A percentile compares a stretch with the other conserved stretches of the same genome.
phyloP scores from a whole-genome alignment of 2,113 vertebrate species.

The Eptatretus burgeri region DNA sequence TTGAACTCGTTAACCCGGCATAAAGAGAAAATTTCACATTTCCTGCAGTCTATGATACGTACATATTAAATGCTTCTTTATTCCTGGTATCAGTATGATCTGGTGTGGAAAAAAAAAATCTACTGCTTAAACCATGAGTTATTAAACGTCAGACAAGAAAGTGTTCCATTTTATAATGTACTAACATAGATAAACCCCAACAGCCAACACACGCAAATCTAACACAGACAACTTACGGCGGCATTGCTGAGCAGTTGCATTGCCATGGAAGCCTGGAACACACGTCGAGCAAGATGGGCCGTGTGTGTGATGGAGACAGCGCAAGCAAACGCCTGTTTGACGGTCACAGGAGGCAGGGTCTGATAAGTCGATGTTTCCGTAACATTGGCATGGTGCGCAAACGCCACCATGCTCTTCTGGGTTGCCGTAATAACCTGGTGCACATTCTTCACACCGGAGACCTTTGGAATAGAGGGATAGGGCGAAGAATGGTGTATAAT shows the following conservation, averaged over 20 bases:
- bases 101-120: too few species aligned
- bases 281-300: slow-evolving; percentile 40
- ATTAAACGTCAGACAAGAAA: too few species aligned
- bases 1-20: too few species aligned
- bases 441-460: slow-evolving; percentile 50
- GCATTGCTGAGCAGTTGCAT: slow-evolving; percentile 45
- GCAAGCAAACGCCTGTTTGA: slow-evolving; percentile 38
- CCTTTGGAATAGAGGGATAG: slow-evolving; percentile 18
- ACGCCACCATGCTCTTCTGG: slow-evolving; percentile 32
- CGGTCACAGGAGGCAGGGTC: slow-evolving; percentile 39
- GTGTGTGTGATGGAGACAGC: slow-evolving; percentile 57
- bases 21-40: too few species aligned
- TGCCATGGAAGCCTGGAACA: slow-evolving; percentile 40
- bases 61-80: too few species aligned
- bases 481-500: too few species aligned
- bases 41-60: too few species aligned
- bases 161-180: too few species aligned
- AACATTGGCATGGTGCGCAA: slow-evolving; percentile 56
- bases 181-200: not conserved
- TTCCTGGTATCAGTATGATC: too few species aligned
- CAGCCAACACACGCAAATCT: not conserved
- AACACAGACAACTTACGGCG: slow-evolving; percentile 28
- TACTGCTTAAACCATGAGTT: too few species aligned
- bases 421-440: slow-evolving; percentile 62
- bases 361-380: slow-evolving; percentile 48